phyloP scores from a whole-genome alignment of 2,113 vertebrate species.

The Tachysurus vachellii region DNA sequence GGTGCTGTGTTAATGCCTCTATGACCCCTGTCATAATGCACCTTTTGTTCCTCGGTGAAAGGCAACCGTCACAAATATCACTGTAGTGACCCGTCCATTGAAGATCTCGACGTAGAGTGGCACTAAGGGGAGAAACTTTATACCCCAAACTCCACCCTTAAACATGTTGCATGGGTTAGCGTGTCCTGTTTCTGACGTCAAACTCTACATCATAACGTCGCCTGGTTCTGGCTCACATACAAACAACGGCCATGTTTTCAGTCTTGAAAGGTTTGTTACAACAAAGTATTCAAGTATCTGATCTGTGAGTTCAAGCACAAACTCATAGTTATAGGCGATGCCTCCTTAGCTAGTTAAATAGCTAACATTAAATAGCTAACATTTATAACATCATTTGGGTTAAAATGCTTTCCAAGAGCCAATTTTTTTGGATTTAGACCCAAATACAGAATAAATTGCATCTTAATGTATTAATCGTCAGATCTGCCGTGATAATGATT shows the following conservation, averaged over 20 bases:
- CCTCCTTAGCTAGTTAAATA: neutral
- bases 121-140: neutral
- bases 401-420: neutral
- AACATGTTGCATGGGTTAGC: neutral
- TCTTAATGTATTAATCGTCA: neutral
- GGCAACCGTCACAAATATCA: neutral
- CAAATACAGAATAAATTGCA: too few relatives aligned
- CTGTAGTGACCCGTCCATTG: neutral
- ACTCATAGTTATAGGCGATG: neutral
- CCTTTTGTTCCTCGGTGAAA: conserved; percentile 21
- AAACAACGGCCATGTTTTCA: neutral
- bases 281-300: neutral
- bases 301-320: too few relatives aligned
- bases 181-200: conserved; percentile 16
- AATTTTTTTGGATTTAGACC: neutral
- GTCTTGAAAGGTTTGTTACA: neutral
- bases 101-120: neutral
- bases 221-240: neutral
- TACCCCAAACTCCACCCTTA: neutral
- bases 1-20: neutral
- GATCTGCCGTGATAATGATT: neutral
- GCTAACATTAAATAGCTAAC: neutral
- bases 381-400: neutral
- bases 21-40: neutral
- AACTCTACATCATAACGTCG: neutral